Percentiles rank a stretch among this genome's conserved stretches.
Conservation (phyloP, 2,888 invertebrate genomes). For the Drosophila melanosoma region DNA sequence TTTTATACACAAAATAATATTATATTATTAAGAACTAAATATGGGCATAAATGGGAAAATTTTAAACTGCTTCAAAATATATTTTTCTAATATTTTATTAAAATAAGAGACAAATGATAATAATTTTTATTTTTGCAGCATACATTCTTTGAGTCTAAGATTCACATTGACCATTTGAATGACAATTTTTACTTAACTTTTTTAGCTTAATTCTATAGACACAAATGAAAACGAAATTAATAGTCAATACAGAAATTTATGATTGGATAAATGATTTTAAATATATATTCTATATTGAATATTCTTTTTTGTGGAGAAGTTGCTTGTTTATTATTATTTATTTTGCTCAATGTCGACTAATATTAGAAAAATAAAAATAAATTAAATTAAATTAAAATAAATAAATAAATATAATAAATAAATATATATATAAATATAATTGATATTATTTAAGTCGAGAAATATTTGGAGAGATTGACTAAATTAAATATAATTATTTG, state of each 20-base stretch:
- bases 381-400: not conserved
- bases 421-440: not conserved
- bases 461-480: not conserved
- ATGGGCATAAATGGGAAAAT: not conserved
- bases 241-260: not conserved
- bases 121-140: too few relatives aligned
- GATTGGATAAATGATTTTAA: not conserved
- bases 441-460: not conserved
- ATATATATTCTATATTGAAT: not conserved
- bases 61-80: too few relatives aligned
- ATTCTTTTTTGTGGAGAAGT: not conserved
- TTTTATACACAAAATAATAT: not conserved
- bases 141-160: too few relatives aligned
- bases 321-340: not conserved
- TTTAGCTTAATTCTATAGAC: too few relatives aligned
- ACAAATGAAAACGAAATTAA: too few relatives aligned
- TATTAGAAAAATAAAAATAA: not conserved
- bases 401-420: not conserved
- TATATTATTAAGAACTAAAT: not conserved
- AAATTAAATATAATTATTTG: not conserved
- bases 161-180: not conserved
- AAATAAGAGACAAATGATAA: not conserved
- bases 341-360: not conserved
- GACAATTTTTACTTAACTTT: not conserved
- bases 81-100: not conserved